Conservation (phyloP, 2,113 vertebrate species). For the Phasianus colchicus region DNA sequence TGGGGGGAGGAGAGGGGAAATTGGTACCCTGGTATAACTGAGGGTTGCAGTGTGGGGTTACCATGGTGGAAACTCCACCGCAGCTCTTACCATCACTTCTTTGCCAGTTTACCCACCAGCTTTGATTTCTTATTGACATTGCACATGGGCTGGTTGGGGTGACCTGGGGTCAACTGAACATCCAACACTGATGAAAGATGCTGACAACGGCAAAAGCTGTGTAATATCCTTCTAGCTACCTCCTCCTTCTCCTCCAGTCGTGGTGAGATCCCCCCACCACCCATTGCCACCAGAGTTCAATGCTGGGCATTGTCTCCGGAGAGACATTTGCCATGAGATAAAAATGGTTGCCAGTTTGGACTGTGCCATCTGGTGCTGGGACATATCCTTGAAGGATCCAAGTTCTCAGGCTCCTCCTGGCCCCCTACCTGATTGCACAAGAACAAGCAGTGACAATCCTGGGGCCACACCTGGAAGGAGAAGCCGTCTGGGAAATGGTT, state of each 20-base stretch:
- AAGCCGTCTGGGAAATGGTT: neutral
- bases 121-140: neutral
- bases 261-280: neutral
- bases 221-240: constrained; percentile 53
- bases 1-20: neutral
- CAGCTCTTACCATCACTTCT: neutral
- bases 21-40: neutral
- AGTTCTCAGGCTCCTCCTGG: neutral
- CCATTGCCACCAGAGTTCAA: neutral
- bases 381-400: neutral
- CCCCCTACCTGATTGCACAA: neutral
- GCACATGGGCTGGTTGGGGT: neutral
- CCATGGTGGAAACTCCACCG: neutral
- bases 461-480: neutral
- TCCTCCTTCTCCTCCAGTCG: constrained; percentile 46
- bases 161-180: neutral
- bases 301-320: neutral
- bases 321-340: neutral
- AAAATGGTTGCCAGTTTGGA: neutral
- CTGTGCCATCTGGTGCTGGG: neutral
- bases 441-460: neutral
- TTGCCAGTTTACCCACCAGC: neutral
- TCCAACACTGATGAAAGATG: neutral
- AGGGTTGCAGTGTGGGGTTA: neutral
- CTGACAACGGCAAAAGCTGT: neutral